Evolutionary conservation across 1,140 invertebrate species (phyloP).

Genomic region (Drosophila repletoides): DNA sequence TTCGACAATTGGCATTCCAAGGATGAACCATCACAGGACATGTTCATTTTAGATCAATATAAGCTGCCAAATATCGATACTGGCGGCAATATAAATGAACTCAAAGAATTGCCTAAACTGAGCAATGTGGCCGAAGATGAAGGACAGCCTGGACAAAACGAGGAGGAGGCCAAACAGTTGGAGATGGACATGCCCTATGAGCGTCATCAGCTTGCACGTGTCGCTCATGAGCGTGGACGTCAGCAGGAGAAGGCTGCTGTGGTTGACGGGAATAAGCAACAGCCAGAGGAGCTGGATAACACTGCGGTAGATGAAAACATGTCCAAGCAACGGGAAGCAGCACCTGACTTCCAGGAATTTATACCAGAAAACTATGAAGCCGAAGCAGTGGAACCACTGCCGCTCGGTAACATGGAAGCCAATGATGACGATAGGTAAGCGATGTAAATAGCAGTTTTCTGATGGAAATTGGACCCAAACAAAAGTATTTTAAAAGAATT

Average conservation of each 20-base stretch:
- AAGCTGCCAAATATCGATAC: background rate
- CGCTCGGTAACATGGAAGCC: background rate
- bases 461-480: too few species aligned
- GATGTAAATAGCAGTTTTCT: too few species aligned
- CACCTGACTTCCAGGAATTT: background rate
- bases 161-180: background rate
- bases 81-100: background rate
- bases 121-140: constrained; percentile 7
- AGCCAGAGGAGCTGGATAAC: background rate
- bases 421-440: constrained; percentile 55
- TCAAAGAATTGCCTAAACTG: constrained; percentile 14
- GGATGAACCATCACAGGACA: background rate
- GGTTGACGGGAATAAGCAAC: background rate
- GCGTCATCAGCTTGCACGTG: constrained; percentile 17
- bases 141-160: background rate
- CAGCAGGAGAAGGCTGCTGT: background rate
- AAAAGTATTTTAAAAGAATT: too few species aligned
- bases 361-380: constrained; percentile 12
- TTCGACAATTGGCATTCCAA: constrained; percentile 23
- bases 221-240: background rate
- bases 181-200: constrained; percentile 14
- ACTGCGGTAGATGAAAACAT: background rate
- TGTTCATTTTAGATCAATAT: constrained; percentile 3
- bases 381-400: background rate
- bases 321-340: constrained; percentile 11